These are phyloP conservation scores for Recurvirostra avosetta DNA, from an alignment of 2,113 vertebrate species.

Conservation along the genomic window DNA sequence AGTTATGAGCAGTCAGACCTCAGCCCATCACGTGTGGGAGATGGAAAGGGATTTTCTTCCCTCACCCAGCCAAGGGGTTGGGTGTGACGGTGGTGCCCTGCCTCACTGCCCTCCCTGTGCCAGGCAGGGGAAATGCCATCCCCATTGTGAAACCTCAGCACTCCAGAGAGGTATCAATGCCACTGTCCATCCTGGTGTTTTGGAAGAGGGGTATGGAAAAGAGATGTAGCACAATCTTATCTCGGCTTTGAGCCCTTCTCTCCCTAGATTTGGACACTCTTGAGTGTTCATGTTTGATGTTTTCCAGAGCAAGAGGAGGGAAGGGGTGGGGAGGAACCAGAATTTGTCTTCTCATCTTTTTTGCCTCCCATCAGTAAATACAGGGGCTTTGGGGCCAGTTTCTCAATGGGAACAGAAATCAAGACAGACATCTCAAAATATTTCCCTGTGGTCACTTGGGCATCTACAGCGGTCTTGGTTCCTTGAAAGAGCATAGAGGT, in stretches of 20 bases:
- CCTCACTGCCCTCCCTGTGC: rapidly evolving
- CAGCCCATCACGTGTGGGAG: rapidly evolving
- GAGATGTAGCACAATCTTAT: neutral
- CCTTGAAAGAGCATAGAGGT: neutral
- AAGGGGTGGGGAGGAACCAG: neutral
- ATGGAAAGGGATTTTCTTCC: neutral
- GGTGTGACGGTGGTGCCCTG: rapidly evolving
- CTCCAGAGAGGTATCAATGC: neutral
- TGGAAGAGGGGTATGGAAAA: neutral
- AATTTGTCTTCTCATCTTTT: neutral
- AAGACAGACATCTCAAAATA: neutral
- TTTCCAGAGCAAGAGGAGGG: neutral
- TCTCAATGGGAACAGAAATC: neutral
- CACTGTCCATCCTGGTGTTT: neutral
- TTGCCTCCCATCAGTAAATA: neutral
- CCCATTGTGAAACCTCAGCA: neutral
- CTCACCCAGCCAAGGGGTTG: rapidly evolving
- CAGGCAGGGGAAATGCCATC: neutral
- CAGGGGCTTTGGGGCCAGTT: neutral
- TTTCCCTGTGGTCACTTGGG: neutral
- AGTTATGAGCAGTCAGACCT: neutral
- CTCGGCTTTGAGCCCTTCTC: neutral
- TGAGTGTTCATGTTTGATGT: neutral
- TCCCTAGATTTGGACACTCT: neutral
- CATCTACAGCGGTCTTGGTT: neutral